Evolutionary conservation across 2,888 invertebrate species (phyloP).

Genomic region (Ferrisia virgata): DNA sequence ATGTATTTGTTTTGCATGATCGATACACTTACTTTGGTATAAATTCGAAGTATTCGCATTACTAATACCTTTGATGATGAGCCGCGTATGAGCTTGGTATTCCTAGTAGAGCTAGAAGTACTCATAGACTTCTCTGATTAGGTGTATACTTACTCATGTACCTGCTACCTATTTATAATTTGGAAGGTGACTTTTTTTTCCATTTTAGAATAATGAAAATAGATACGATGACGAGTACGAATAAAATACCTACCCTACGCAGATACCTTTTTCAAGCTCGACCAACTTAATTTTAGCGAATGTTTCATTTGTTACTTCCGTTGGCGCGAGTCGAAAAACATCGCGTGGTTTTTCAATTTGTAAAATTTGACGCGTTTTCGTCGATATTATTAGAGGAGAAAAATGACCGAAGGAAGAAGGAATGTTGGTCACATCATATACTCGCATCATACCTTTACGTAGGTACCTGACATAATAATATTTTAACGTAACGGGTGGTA

Average conservation of each 20-base stretch:
- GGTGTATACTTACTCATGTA: too few relatives aligned
- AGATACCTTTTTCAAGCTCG: background rate
- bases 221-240: background rate
- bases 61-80: background rate
- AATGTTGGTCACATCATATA: background rate
- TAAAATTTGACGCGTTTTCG: background rate
- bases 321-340: background rate
- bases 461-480: background rate
- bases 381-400: background rate
- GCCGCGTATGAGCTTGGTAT: background rate
- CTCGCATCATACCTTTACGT: background rate
- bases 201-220: background rate
- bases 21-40: background rate
- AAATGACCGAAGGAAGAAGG: background rate
- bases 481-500: background rate
- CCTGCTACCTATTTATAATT: too few relatives aligned
- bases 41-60: background rate
- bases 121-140: background rate
- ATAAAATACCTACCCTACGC: background rate
- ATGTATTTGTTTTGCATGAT: background rate
- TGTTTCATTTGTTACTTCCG: background rate
- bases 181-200: background rate
- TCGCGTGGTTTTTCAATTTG: background rate
- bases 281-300: background rate
- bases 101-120: background rate